phyloP scores from a whole-genome alignment of 2,797 vertebrate genomes.

The Alosa sapidissima region DNA sequence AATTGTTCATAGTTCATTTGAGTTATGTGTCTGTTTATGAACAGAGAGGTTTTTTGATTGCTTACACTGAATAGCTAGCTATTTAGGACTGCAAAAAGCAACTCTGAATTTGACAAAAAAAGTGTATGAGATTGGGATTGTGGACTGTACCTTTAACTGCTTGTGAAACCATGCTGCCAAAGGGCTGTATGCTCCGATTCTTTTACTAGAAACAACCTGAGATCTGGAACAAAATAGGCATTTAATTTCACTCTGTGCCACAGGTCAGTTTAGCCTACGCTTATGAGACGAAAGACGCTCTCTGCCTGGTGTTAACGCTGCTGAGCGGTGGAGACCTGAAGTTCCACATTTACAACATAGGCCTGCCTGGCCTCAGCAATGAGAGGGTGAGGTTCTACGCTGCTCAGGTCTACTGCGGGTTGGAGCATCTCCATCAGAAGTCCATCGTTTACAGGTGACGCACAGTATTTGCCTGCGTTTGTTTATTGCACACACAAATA shows the following conservation, averaged over 20 bases:
- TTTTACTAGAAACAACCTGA: background rate
- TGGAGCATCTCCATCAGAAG: constrained; percentile 80
- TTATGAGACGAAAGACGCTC: constrained; percentile 82
- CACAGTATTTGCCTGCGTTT: constrained; percentile 34
- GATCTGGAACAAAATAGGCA: background rate
- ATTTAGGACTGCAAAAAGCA: too few species aligned
- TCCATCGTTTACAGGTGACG: constrained; percentile 79
- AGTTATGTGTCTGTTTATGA: background rate
- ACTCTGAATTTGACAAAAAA: too few species aligned
- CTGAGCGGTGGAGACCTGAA: constrained; percentile 85
- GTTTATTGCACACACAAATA: background rate
- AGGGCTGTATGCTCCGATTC: background rate
- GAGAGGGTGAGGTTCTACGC: constrained; percentile 78
- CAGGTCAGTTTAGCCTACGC: constrained; percentile 84
- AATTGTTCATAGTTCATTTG: background rate
- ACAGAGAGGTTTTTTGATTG: background rate
- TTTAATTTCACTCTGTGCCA: background rate
- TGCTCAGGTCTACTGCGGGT: constrained; percentile 82
- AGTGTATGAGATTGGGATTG: too few species aligned
- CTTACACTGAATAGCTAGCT: background rate
- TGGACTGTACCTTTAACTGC: background rate
- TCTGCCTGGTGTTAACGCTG: constrained; percentile 85
- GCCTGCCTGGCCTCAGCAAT: constrained; percentile 67
- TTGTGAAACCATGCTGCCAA: background rate
- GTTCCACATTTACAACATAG: constrained; percentile 86